A percentile compares a stretch with the other conserved stretches of the same genome.
phyloP scores from a whole-genome alignment of 2,888 invertebrate genomes.

The Nymphalis polychloros region DNA sequence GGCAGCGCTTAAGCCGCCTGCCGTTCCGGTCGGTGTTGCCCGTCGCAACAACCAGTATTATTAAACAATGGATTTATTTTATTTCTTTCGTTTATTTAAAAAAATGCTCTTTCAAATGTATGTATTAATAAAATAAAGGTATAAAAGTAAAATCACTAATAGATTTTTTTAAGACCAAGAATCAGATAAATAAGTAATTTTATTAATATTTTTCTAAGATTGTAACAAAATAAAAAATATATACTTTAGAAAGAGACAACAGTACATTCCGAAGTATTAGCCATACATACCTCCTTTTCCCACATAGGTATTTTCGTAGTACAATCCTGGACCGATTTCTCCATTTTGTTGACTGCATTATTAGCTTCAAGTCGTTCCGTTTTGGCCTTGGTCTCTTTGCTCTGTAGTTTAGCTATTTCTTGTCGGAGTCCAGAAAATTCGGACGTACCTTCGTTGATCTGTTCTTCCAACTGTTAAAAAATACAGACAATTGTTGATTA shows the following conservation, averaged over 20 bases:
- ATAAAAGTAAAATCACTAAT: too few species aligned
- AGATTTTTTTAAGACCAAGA: too few species aligned
- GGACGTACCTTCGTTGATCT: constrained; percentile 80
- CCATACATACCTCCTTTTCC: constrained; percentile 72
- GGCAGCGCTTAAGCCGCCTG: too few species aligned
- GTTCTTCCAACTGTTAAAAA: constrained; percentile 69
- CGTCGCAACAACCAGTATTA: too few species aligned
- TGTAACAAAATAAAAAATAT: too few species aligned
- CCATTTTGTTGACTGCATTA: constrained; percentile 84
- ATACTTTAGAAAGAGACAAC: background rate
- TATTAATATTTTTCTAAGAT: too few species aligned
- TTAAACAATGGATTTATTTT: too few species aligned
- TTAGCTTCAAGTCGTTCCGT: constrained; percentile 88
- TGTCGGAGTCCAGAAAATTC: constrained; percentile 83
- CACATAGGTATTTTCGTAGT: constrained; percentile 81
- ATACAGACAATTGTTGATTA: background rate
- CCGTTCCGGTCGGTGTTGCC: too few species aligned
- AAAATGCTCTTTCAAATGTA: too few species aligned
- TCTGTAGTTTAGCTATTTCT: constrained; percentile 83
- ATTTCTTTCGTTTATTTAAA: too few species aligned
- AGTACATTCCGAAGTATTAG: background rate
- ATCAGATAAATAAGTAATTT: too few species aligned
- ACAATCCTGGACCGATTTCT: constrained; percentile 81
- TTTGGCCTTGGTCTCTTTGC: constrained; percentile 85
- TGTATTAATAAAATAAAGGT: too few species aligned